Evolutionary conservation across 2,113 vertebrate species (phyloP).

Genomic region (Trematomus loennbergii): DNA sequence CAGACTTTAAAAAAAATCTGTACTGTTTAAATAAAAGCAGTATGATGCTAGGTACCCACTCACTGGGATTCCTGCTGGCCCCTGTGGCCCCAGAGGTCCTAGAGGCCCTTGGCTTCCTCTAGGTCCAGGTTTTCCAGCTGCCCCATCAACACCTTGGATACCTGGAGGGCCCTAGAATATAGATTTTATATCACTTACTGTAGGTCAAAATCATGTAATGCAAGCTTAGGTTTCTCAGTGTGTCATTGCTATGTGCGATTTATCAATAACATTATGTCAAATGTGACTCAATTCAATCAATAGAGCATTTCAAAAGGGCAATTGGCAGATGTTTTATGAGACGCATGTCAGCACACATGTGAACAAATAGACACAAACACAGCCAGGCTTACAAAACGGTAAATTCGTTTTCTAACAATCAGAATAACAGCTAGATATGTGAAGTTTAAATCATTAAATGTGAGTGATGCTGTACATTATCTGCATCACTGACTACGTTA

Average conservation of each 20-base stretch:
- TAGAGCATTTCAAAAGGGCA: not conserved
- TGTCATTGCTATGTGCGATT: not conserved
- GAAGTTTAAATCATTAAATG: not conserved
- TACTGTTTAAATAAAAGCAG: not conserved
- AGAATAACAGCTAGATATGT: not conserved
- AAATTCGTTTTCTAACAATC: not conserved
- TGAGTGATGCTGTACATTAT: not conserved
- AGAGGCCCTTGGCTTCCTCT: conserved; percentile 79
- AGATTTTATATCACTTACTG: not conserved
- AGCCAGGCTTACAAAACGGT: not conserved
- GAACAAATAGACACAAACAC: not conserved
- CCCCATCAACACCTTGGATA: conserved; percentile 76
- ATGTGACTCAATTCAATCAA: not conserved
- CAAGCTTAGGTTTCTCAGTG: not conserved
- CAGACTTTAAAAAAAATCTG: not conserved
- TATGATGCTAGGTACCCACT: conserved; percentile 74
- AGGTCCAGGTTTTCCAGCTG: conserved; percentile 83
- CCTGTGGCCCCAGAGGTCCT: conserved; percentile 81
- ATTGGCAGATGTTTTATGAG: not conserved
- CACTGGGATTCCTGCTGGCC: conserved; percentile 85
- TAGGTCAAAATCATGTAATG: not conserved
- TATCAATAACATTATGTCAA: not conserved
- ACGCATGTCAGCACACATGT: not conserved
- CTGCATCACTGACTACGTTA: not conserved
- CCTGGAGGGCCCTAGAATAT: conserved; percentile 84